Percentiles rank a stretch among this genome's conserved stretches.
Conservation (phyloP, 2,113 vertebrate species). For the Phrynosoma blainvillii region DNA sequence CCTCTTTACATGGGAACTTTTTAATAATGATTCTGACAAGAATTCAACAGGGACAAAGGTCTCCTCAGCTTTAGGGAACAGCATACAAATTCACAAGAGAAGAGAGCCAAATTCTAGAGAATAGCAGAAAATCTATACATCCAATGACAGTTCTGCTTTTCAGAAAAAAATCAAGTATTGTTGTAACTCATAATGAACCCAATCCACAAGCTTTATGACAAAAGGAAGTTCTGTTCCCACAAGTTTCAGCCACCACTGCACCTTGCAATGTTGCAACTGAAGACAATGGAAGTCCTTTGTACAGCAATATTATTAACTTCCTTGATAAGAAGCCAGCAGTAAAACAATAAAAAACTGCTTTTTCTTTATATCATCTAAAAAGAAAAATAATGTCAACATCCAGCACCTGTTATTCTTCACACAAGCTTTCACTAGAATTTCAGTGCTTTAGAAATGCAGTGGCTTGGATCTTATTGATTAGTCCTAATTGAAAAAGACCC, state of each 20-base stretch:
- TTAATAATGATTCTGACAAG: conserved; percentile 51
- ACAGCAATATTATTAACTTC: not conserved
- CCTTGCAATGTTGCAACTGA: not conserved
- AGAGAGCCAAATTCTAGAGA: conserved; percentile 27
- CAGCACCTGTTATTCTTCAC: not conserved
- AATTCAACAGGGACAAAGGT: conserved; percentile 59
- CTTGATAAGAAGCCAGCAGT: not conserved
- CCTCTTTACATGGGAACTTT: conserved; percentile 55
- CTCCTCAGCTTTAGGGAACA: conserved; percentile 64
- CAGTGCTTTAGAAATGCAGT: not conserved
- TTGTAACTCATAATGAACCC: not conserved
- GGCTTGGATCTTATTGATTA: too few species aligned
- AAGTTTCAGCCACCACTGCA: not conserved
- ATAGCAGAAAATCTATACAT: conserved; percentile 25
- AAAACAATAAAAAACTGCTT: not conserved
- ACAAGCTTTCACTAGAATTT: not conserved
- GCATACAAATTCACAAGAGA: conserved; percentile 52
- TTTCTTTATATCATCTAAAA: not conserved
- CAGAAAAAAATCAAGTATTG: not conserved
- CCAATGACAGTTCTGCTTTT: conserved; percentile 10
- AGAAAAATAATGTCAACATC: not conserved
- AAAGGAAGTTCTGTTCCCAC: not conserved
- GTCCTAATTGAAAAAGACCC: too few species aligned
- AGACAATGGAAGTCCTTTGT: not conserved
- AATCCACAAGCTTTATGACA: not conserved